Base-by-base conservation (phyloP, 2,797 vertebrate genomes). In the Emys orbicularis region DNA sequence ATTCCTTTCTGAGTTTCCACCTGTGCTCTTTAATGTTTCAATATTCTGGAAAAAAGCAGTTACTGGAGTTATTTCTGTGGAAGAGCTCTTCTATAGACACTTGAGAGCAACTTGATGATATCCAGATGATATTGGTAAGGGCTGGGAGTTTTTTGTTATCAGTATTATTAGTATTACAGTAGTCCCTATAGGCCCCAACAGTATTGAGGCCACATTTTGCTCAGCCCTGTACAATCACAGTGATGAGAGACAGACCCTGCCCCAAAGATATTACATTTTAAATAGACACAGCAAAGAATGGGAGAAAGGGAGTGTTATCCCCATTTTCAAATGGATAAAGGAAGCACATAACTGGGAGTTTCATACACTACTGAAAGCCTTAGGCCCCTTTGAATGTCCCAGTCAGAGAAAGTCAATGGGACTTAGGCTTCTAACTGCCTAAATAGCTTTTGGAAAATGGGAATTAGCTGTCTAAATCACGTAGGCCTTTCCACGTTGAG, bases 261-360 rank as follows among this genome's bases (percentile, higher is more conserved):
- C 68, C 23, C 23, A 25, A 44, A 44, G 41, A 7, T 41, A 27
- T 18, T 76, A 19, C 34, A 19, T n/a, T 61, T 56, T 6, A 68
- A 34, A 84, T 65, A 80, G 1, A 2, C 4, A 7, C 47, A 86
- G 3, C 13, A 82, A 74, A 72, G 12, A 19, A 77, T 80, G 86
- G 1, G 2, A 49, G 4, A 81, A 89, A 90, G 1, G 0, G 76
- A 79, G 83, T 85, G 5, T 0, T 1, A 44, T 47, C 5, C 2
- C 81, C 1, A 1, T 90, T 82, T 47, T 19, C 1, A 90, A 16
- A 65, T 65, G 61, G 34, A 13, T 34, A 65, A 65, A 65, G 34
- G 31, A 19, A 65, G 4, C 10, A 79, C 15, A 76, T 65, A 77
- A 53, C 8, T 19, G 34, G 8, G 34, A 68, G n/a, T 21, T 21